These are phyloP conservation scores for Drosophila rubida DNA, from an alignment of 2,888 invertebrate species.

Conservation along the genomic window DNA sequence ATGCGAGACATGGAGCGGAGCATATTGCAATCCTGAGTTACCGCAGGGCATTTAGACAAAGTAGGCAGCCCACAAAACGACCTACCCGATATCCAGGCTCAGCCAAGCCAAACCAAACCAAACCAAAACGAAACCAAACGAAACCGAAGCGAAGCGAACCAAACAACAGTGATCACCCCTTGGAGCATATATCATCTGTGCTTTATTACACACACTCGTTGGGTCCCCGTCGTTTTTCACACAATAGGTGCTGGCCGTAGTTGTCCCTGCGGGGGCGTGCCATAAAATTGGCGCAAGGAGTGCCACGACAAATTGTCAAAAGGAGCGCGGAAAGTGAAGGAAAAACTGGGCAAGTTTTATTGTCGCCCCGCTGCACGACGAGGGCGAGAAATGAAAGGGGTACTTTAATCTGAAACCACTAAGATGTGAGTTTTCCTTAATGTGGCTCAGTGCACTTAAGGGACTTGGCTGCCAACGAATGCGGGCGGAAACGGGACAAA, in stretches of 20 bases:
- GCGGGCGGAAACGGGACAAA: background rate
- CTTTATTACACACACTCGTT: constrained; percentile 55
- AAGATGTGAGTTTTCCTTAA: constrained; percentile 54
- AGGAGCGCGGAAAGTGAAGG: constrained; percentile 19
- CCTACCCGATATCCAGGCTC: constrained; percentile 22
- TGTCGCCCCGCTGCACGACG: constrained; percentile 42
- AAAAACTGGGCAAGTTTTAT: constrained; percentile 43
- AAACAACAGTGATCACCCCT: constrained; percentile 31
- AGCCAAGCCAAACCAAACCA: constrained; percentile 12
- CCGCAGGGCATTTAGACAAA: constrained; percentile 21
- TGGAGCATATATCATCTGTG: constrained; percentile 55
- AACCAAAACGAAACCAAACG: constrained; percentile 15
- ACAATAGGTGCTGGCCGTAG: constrained; percentile 37
- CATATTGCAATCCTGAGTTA: constrained; percentile 28
- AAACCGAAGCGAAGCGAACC: constrained; percentile 6
- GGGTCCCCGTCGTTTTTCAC: constrained; percentile 19
- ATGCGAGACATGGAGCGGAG: background rate
- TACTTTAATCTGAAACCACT: constrained; percentile 60
- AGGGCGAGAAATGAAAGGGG: background rate
- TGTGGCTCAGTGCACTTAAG: constrained; percentile 51
- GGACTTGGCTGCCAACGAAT: constrained; percentile 26
- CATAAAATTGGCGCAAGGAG: constrained; percentile 52
- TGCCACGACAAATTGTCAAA: constrained; percentile 55
- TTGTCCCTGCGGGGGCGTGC: constrained; percentile 14
- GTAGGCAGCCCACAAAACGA: constrained; percentile 20